phyloP scores from a whole-genome alignment of 1,140 invertebrate genomes.

The Atta colombica region DNA sequence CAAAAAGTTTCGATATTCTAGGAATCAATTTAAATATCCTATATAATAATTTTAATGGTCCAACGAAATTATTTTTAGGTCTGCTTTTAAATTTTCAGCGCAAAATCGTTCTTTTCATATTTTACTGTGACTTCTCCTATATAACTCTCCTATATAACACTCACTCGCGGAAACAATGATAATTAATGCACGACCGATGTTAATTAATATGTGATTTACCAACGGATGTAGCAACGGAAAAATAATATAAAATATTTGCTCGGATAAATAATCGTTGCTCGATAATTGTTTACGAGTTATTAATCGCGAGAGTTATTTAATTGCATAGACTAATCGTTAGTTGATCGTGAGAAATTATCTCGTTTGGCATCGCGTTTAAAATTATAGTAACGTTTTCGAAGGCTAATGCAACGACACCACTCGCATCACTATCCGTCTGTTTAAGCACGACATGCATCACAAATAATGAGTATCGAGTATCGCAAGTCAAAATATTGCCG shows the following conservation, averaged over 20 bases:
- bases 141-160: neutral
- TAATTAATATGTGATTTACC: neutral
- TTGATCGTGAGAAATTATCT: neutral
- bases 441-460: neutral
- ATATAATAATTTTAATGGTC: too few relatives aligned
- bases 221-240: neutral
- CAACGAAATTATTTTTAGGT: too few relatives aligned
- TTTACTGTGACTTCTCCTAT: neutral
- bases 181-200: constrained; percentile 1
- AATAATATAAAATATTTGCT: neutral
- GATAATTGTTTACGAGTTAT: constrained; percentile 3
- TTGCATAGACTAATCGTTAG: neutral
- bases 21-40: too few relatives aligned
- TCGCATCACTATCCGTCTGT: neutral
- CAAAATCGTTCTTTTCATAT: too few relatives aligned
- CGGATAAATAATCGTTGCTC: neutral
- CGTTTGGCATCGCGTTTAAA: neutral
- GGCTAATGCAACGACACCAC: neutral
- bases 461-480: neutral
- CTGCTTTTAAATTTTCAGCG: too few relatives aligned
- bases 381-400: neutral
- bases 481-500: too few relatives aligned
- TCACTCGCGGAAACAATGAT: neutral
- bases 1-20: too few relatives aligned
- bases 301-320: neutral